Percentiles rank a stretch among this genome's conserved stretches.
These are phyloP conservation scores for Pica pica DNA, from an alignment of 2,113 vertebrate genomes.

Conservation along the genomic window DNA sequence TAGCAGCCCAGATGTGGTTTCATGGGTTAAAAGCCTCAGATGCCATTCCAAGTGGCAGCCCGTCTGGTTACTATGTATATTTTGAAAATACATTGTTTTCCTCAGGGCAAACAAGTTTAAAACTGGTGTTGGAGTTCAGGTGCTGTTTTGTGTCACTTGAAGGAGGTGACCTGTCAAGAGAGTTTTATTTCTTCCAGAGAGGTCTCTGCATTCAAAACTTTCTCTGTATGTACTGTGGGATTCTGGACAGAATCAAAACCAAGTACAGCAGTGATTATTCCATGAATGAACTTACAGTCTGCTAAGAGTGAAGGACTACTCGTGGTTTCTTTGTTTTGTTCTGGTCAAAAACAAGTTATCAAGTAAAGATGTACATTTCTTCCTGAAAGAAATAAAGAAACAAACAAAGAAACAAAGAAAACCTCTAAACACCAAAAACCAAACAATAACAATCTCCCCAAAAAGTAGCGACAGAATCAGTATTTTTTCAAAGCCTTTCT, in stretches of 20 bases:
- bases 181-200: neutral
- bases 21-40: accelerated
- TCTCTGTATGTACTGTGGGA: accelerated
- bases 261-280: neutral
- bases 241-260: neutral
- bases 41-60: neutral
- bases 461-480: neutral
- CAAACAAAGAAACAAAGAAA: neutral
- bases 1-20: accelerated
- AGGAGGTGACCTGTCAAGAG: accelerated
- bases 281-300: neutral
- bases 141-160: neutral
- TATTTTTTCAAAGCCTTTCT: neutral
- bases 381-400: neutral
- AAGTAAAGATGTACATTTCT: neutral
- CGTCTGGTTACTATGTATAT: neutral
- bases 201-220: neutral
- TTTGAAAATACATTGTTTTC: neutral
- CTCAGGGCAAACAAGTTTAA: neutral
- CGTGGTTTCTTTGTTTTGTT: neutral
- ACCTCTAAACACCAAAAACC: neutral
- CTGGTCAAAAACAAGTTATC: neutral
- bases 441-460: neutral
- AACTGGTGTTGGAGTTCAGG: neutral
- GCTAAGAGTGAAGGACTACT: neutral